phyloP scores from a whole-genome alignment of 1,140 invertebrate genomes.

The Heliothis subflexa region DNA sequence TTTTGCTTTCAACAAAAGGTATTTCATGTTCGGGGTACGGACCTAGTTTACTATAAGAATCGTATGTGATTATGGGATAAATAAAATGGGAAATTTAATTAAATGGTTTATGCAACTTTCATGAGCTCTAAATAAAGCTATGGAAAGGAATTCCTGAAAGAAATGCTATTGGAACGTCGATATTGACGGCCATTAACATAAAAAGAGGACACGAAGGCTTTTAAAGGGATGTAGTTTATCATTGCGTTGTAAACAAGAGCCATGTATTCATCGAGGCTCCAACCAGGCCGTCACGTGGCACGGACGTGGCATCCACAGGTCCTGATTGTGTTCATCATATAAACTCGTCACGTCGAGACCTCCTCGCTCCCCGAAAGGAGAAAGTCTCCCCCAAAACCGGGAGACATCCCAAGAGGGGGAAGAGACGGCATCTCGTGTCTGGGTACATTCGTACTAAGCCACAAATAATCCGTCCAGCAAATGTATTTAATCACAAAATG shows the following conservation, averaged over 20 bases:
- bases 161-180: not conserved
- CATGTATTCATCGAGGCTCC: conserved; percentile 63
- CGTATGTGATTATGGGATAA: no score
- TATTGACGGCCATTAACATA: not conserved
- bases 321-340: conserved; percentile 72
- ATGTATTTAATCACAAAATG: conserved; percentile 21
- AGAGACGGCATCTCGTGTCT: conserved; percentile 22
- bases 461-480: conserved; percentile 2
- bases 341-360: conserved; percentile 68
- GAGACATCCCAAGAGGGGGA: conserved; percentile 19
- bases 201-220: conserved; percentile 10
- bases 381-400: conserved; percentile 49
- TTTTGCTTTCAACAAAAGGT: not conserved
- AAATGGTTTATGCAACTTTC: not conserved
- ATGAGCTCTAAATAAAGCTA: not conserved
- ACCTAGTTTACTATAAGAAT: no score
- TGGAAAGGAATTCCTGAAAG: not conserved
- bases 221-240: conserved; percentile 20
- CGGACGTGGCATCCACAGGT: conserved; percentile 57
- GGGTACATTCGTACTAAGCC: conserved; percentile 25
- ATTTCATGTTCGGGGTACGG: no score
- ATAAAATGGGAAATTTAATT: no score
- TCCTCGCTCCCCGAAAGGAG: conserved; percentile 42
- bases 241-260: conserved; percentile 41
- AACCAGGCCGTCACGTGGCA: conserved; percentile 58